Conservation (phyloP, 2,797 vertebrate species). For the Gymnothorax reevesii region DNA sequence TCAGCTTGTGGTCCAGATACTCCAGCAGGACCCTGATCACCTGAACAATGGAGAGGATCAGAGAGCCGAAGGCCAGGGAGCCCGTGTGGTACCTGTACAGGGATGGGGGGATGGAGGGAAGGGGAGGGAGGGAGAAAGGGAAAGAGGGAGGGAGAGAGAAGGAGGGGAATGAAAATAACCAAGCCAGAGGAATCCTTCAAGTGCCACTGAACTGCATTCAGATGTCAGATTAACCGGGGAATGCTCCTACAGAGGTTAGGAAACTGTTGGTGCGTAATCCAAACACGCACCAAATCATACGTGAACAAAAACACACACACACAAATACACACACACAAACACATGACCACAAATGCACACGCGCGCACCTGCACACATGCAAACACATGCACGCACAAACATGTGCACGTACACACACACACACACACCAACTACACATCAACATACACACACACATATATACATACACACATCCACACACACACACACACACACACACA, state of each 20-base stretch:
- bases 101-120: background rate
- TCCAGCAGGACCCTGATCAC: conserved; percentile 87
- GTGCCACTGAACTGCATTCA: background rate
- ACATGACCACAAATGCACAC: too few relatives aligned
- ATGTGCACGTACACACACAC: too few relatives aligned
- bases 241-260: background rate
- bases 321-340: too few relatives aligned
- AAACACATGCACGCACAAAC: too few relatives aligned
- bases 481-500: conserved; percentile 29
- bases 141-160: background rate
- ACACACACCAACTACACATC: background rate
- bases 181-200: background rate
- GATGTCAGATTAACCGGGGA: background rate
- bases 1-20: conserved; percentile 91
- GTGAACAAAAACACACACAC: too few relatives aligned
- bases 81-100: conserved; percentile 89
- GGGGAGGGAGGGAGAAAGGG: background rate
- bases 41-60: conserved; percentile 89
- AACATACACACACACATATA: too few relatives aligned
- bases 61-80: conserved; percentile 89
- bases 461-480: background rate
- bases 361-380: too few relatives aligned
- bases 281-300: too few relatives aligned
- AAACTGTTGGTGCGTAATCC: too few relatives aligned
- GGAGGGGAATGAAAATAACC: background rate